Evolutionary conservation across 2,888 invertebrate genomes (phyloP), one percentile per base, ranked within the genome.

Genomic region (Empis livida): DNA sequence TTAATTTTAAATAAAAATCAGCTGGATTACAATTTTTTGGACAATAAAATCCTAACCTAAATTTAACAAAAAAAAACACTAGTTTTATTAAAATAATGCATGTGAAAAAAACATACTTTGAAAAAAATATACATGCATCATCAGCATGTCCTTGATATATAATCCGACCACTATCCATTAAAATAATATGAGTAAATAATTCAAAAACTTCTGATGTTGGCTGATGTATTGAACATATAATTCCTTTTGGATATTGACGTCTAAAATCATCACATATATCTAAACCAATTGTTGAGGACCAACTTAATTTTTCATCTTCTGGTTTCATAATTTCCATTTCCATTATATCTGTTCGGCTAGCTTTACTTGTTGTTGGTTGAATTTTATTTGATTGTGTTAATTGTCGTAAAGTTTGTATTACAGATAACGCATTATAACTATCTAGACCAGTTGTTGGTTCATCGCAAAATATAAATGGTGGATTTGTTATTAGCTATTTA

Each of bases 371-470:
- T 27, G 13, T n/a, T n/a, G 41, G 27, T 41, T 41, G 17, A 17
- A 16, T 38, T 23, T 41, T n/a, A 41, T 23, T 14, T 27, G 41
- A 20, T n/a, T 27, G 41, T 23, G 27, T 27, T 31, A 85, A 72
- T 54, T 75, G 74, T 38, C 78, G 73, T 30, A 88, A 69, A 0
- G 82, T 79, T 52, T 79, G 77, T 10, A 91, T 79, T 1, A 94
- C 86, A 14, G 80, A 78, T 52, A 80, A 80, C 0, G 95, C 92
- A 61, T 83, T 89, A 67, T 79, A 93, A 56, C 91, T 90, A 67
- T 95, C 95, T 45, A 95, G 68, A 0, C 94, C 92, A 0, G 91
- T 90, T 0, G 93, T 94, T 0, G 92, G 92, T 63, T 95, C 95
- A 61, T 95, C 94, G 64, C 92, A 92, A 70, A 94, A 93, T 45